Percentiles rank a stretch among this genome's conserved stretches.
Conservation (phyloP, 64 coral and sea anemone genomes). For the Pocillopora verrucosa region DNA sequence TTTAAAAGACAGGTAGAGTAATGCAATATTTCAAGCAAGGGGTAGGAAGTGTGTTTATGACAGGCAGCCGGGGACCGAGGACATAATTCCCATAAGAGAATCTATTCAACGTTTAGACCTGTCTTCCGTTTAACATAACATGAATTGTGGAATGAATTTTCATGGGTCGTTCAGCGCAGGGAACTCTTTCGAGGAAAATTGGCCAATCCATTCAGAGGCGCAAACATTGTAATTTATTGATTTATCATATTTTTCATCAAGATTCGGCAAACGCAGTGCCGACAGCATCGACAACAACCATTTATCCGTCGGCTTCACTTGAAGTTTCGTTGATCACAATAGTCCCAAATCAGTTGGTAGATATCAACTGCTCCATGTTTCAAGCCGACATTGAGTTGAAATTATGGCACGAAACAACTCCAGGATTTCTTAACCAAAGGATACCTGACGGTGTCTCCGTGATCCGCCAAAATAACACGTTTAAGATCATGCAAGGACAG, state of each 20-base stretch:
- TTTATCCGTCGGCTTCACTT: background rate
- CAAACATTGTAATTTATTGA: too few relatives aligned
- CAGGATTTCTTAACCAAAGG: constrained; percentile 3
- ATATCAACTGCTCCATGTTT: constrained; percentile 10
- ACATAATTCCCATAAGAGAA: too few relatives aligned
- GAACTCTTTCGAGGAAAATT: too few relatives aligned
- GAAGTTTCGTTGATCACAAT: background rate
- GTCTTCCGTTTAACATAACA: too few relatives aligned
- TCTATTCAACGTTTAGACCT: too few relatives aligned
- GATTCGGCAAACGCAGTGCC: background rate
- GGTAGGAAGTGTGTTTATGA: too few relatives aligned
- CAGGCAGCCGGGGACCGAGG: too few relatives aligned
- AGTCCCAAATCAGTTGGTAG: background rate
- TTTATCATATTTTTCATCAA: background rate
- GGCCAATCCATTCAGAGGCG: too few relatives aligned
- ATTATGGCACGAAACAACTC: constrained; percentile 32
- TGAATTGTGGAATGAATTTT: too few relatives aligned
- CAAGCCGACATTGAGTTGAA: background rate
- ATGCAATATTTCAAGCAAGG: too few relatives aligned
- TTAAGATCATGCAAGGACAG: constrained; percentile 3
- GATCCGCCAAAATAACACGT: background rate
- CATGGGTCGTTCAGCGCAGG: too few relatives aligned
- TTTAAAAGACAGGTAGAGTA: too few relatives aligned
- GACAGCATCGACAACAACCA: background rate
- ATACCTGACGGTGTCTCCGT: background rate